Evolutionary conservation across 2,888 invertebrate genomes (phyloP).

Genomic region (Eristalis pertinax): DNA sequence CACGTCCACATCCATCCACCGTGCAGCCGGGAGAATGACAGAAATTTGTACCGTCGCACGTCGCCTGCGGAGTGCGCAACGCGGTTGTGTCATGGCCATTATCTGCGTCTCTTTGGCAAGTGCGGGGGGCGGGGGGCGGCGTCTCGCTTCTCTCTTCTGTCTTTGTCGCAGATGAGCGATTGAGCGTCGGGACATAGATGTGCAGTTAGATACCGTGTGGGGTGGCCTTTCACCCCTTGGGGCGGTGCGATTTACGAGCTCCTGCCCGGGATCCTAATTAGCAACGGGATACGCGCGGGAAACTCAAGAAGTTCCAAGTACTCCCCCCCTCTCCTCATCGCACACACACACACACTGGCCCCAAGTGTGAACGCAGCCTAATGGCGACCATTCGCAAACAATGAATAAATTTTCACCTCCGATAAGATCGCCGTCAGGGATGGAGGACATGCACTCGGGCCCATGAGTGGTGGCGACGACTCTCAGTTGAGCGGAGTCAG

Average conservation of each 20-base stretch:
- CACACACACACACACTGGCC: neutral
- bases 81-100: constrained; percentile 14
- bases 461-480: constrained; percentile 27
- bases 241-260: constrained; percentile 69
- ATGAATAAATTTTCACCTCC: constrained; percentile 76
- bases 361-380: constrained; percentile 37
- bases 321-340: neutral
- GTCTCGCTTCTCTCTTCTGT: neutral
- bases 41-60: constrained; percentile 71
- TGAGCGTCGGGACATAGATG: constrained; percentile 27
- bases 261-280: constrained; percentile 64
- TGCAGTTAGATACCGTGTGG: constrained; percentile 56
- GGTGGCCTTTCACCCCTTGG: constrained; percentile 70
- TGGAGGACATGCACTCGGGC: constrained; percentile 28
- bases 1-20: constrained; percentile 26
- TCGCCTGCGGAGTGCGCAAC: constrained; percentile 57
- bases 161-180: constrained; percentile 54
- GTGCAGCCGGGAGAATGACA: constrained; percentile 42
- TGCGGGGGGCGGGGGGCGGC: neutral
- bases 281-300: constrained; percentile 48
- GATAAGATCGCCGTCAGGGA: constrained; percentile 74
- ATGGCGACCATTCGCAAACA: constrained; percentile 71
- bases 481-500: constrained; percentile 2
- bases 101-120: neutral
- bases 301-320: neutral